Percentiles rank a stretch among this genome's conserved stretches.
phyloP scores from a whole-genome alignment of 92 coral and sea anemone genomes.

The Actinostola sp. region DNA sequence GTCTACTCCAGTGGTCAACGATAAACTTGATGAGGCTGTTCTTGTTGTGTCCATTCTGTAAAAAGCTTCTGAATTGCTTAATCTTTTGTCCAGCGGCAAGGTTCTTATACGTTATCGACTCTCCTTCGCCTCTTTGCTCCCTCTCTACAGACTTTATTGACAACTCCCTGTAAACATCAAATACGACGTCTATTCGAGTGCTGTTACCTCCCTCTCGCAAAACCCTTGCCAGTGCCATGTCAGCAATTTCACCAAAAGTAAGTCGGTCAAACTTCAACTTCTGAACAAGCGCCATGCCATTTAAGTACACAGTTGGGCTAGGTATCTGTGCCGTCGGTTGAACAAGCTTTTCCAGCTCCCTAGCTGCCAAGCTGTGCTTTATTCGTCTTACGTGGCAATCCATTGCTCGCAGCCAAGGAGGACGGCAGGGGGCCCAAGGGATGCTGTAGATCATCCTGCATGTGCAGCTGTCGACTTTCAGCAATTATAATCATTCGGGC shows the following conservation, averaged over 20 bases:
- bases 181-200: slow-evolving; percentile 29
- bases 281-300: slow-evolving; percentile 47
- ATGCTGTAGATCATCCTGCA: slow-evolving; percentile 23
- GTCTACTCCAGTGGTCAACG: slow-evolving; percentile 39
- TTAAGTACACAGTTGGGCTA: slow-evolving; percentile 7
- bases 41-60: slow-evolving; percentile 41
- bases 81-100: slow-evolving; percentile 46
- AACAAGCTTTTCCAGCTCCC: slow-evolving; percentile 22
- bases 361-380: slow-evolving; percentile 37
- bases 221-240: slow-evolving; percentile 24
- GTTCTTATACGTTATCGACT: slow-evolving; percentile 25
- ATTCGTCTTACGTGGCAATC: slow-evolving; percentile 24
- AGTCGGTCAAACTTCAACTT: slow-evolving; percentile 31
- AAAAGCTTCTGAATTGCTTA: slow-evolving; percentile 34
- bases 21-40: slow-evolving; percentile 39
- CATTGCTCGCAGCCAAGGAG: slow-evolving; percentile 14
- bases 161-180: slow-evolving; percentile 37
- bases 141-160: slow-evolving; percentile 38
- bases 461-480: slow-evolving; percentile 14
- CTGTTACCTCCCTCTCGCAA: slow-evolving; percentile 28
- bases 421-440: slow-evolving; percentile 32
- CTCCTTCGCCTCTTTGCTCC: slow-evolving; percentile 38
- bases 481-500: slow-evolving; percentile 33
- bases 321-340: slow-evolving; percentile 16
- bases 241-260: slow-evolving; percentile 49